Evolutionary conservation across 2,797 vertebrate species (phyloP).

Genomic region (Petrocephalus sullivani): DNA sequence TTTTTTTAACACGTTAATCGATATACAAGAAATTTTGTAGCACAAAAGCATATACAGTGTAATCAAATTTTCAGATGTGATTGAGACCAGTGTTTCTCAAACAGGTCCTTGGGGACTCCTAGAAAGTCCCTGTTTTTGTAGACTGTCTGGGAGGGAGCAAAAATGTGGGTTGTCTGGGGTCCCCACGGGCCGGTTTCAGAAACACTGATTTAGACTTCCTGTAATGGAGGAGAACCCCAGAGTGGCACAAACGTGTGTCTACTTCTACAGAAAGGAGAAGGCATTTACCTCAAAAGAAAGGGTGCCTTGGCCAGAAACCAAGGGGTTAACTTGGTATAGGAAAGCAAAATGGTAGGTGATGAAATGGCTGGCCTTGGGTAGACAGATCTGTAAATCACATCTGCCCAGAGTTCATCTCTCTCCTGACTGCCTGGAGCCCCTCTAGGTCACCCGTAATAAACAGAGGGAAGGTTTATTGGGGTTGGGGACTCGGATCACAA

Average conservation of each 20-base stretch:
- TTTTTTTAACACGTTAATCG: neutral
- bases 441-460: constrained; percentile 40
- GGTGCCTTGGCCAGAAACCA: constrained; percentile 31
- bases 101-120: neutral
- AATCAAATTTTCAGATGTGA: neutral
- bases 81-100: neutral
- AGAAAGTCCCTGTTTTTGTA: too few relatives aligned
- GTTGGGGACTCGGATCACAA: neutral
- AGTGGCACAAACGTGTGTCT: constrained; percentile 11
- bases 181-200: too few relatives aligned
- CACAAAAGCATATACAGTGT: neutral
- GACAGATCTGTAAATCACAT: constrained; percentile 41
- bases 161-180: neutral
- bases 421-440: constrained; percentile 18
- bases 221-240: neutral
- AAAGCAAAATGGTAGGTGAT: constrained; percentile 31
- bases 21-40: neutral
- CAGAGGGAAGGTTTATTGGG: neutral
- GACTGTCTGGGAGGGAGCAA: neutral
- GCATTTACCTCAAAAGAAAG: neutral
- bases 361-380: constrained; percentile 23
- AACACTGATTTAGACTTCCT: neutral
- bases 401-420: constrained; percentile 20
- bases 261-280: constrained; percentile 14
- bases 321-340: constrained; percentile 20